phyloP scores from a whole-genome alignment of 2,113 vertebrate species.

The Thymallus thymallus region DNA sequence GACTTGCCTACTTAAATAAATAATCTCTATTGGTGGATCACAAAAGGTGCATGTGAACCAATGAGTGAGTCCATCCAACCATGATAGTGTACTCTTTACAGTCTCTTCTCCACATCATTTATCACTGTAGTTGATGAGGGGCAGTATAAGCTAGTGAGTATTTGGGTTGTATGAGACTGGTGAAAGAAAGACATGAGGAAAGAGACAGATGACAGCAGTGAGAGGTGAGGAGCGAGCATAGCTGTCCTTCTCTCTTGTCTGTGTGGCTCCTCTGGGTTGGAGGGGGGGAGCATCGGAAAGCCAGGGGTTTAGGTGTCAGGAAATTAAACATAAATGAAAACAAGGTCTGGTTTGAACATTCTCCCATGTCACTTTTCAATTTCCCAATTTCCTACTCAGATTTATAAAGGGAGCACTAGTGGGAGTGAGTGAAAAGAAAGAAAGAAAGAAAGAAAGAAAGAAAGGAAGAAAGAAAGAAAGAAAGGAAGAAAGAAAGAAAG shows the following conservation, averaged over 20 bases:
- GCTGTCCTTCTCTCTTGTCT: constrained; percentile 35
- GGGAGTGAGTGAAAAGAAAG: not conserved
- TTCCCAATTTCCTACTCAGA: constrained; percentile 71
- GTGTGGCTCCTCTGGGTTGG: constrained; percentile 50
- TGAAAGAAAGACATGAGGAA: constrained; percentile 10
- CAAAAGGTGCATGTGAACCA: not conserved
- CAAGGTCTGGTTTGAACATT: constrained; percentile 80
- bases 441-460: constrained; percentile 11
- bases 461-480: constrained; percentile 9
- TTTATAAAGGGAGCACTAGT: constrained; percentile 36
- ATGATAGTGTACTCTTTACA: not conserved
- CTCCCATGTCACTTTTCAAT: constrained; percentile 80
- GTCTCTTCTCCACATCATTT: not conserved
- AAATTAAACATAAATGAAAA: constrained; percentile 99
- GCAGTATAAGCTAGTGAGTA: not conserved
- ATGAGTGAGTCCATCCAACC: not conserved
- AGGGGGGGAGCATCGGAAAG: constrained; percentile 77
- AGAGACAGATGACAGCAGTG: constrained; percentile 10
- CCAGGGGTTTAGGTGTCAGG: constrained; percentile 87
- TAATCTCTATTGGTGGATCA: too few relatives aligned
- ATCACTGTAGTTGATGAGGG: not conserved
- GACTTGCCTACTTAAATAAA: too few relatives aligned
- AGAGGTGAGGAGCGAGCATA: constrained; percentile 16
- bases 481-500: constrained; percentile 1
- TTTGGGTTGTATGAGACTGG: too few relatives aligned